A percentile compares a stretch with the other conserved stretches of the same genome.
phyloP scores from a whole-genome alignment of 2,888 invertebrate genomes.

The Zygaena filipendulae region DNA sequence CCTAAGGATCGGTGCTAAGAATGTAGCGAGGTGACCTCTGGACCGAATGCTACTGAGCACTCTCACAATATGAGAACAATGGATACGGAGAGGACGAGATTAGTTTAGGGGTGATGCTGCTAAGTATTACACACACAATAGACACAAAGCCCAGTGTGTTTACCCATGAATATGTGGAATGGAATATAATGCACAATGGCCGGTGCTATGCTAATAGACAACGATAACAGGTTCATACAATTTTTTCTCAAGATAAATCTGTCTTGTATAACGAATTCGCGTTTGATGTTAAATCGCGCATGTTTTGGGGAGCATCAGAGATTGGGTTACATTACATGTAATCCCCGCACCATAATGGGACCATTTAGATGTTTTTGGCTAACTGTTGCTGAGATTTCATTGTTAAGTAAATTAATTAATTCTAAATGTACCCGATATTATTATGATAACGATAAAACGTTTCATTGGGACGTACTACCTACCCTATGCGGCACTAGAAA shows the following conservation, averaged over 20 bases:
- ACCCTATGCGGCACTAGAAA: too few species aligned
- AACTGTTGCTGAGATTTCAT: constrained; percentile 37
- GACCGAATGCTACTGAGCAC: constrained; percentile 32
- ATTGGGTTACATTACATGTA: constrained; percentile 34
- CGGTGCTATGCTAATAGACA: constrained; percentile 54
- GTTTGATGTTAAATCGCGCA: constrained; percentile 63
- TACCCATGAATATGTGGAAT: constrained; percentile 62
- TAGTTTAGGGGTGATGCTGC: constrained; percentile 58
- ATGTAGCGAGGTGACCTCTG: constrained; percentile 43
- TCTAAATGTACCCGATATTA: too few species aligned
- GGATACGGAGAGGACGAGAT: constrained; percentile 44
- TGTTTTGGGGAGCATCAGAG: constrained; percentile 34
- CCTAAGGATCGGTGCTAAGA: constrained; percentile 47
- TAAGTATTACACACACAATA: constrained; percentile 60
- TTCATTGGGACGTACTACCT: too few species aligned
- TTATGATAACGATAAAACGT: too few species aligned
- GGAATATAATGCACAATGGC: constrained; percentile 47
- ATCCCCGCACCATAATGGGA: constrained; percentile 46
- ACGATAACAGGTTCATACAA: constrained; percentile 58
- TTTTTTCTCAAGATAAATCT: constrained; percentile 60
- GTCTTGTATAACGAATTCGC: constrained; percentile 66
- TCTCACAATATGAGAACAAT: constrained; percentile 43
- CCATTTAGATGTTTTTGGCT: constrained; percentile 58
- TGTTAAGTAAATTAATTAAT: constrained; percentile 53
- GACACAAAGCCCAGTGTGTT: constrained; percentile 62